Conservation (phyloP, 2,797 vertebrate species). For the Molossus molossus region DNA sequence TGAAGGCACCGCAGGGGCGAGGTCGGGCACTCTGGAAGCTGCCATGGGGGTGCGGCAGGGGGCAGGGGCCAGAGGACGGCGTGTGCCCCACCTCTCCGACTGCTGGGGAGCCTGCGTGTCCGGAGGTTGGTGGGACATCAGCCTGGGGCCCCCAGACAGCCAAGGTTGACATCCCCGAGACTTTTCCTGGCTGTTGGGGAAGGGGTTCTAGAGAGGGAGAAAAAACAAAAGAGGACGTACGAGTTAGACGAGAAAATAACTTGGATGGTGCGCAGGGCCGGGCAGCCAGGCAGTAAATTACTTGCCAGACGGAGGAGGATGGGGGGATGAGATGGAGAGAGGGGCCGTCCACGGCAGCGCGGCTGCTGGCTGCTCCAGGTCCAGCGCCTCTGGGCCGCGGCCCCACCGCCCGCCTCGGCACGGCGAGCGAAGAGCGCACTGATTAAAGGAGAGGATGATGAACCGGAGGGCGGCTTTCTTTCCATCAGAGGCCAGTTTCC, state of each 20-base stretch:
- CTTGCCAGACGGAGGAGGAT: background rate
- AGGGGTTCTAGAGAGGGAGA: rapidly evolving
- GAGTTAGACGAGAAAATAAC: background rate
- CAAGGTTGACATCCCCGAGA: rapidly evolving
- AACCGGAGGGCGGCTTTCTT: background rate
- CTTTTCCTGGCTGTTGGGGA: background rate
- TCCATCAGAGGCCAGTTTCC: background rate
- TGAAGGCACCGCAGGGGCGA: background rate
- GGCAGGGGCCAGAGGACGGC: background rate
- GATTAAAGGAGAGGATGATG: conserved; percentile 14
- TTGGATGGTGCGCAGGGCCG: rapidly evolving
- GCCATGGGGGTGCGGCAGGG: too few species aligned
- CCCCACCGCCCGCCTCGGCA: background rate
- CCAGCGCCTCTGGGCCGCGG: rapidly evolving
- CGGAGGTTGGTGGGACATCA: background rate
- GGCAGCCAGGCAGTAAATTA: conserved; percentile 55
- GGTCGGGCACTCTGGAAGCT: background rate
- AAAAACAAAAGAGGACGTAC: background rate
- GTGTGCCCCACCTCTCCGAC: rapidly evolving
- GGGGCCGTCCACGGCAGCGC: too few species aligned
- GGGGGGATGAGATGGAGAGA: background rate
- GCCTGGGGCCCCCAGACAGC: background rate
- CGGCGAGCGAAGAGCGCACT: background rate
- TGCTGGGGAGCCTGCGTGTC: background rate
- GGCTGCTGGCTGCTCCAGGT: background rate